These are phyloP conservation scores for Agraylea sexmaculata DNA, from an alignment of 1,140 invertebrate genomes.

Conservation along the genomic window DNA sequence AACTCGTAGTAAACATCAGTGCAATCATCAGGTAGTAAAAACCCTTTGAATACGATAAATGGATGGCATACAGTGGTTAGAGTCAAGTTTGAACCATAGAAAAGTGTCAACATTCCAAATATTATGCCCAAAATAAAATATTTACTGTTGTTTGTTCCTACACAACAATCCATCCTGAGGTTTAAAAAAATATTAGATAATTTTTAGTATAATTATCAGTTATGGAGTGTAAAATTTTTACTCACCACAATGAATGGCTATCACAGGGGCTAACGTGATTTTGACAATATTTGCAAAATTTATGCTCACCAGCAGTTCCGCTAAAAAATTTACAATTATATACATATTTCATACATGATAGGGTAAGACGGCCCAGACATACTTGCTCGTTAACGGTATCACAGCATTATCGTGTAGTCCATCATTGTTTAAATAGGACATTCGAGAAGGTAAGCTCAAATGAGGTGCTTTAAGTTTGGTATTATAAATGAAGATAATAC, in stretches of 20 bases:
- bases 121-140: conserved; percentile 49
- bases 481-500: conserved; percentile 45
- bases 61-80: conserved; percentile 61
- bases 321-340: conserved; percentile 17
- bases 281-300: conserved; percentile 30
- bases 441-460: conserved; percentile 27
- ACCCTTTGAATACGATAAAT: conserved; percentile 45
- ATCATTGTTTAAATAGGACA: conserved; percentile 31
- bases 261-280: conserved; percentile 32
- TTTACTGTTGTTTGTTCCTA: conserved; percentile 50
- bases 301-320: conserved; percentile 3
- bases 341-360: conserved; percentile 16
- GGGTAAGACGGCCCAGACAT: too few relatives aligned
- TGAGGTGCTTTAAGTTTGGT: conserved; percentile 41
- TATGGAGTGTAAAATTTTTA: conserved; percentile 9
- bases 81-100: conserved; percentile 56
- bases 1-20: conserved; percentile 56
- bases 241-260: conserved; percentile 41
- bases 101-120: conserved; percentile 44
- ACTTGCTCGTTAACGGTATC: too few relatives aligned
- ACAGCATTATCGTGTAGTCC: conserved; percentile 28
- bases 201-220: conserved; percentile 12
- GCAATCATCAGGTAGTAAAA: conserved; percentile 58
- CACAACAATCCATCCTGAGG: conserved; percentile 60
- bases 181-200: conserved; percentile 13